These are phyloP conservation scores for Ameiurus melas DNA, from an alignment of 2,113 vertebrate genomes.

Conservation along the genomic window DNA sequence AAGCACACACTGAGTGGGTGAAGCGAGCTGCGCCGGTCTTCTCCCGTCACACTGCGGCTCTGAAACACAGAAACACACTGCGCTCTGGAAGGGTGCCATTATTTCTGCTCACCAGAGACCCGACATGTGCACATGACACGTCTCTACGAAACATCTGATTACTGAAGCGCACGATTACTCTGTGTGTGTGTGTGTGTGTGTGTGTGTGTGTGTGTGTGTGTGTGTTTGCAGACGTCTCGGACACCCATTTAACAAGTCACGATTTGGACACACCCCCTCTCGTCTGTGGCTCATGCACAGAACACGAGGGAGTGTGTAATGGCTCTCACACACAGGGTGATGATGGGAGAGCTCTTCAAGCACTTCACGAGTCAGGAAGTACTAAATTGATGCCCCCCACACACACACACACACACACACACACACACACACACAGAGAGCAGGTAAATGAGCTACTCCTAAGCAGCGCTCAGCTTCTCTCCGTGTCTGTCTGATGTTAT, in stretches of 20 bases:
- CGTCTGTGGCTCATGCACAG: neutral
- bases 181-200: neutral
- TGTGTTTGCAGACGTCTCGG: neutral
- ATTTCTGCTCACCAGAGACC: neutral
- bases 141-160: neutral
- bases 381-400: conserved; percentile 30
- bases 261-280: neutral
- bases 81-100: neutral
- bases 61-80: neutral
- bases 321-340: neutral
- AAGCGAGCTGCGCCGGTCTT: neutral
- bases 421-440: conserved; percentile 4
- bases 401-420: conserved; percentile 11
- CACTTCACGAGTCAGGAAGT: conserved; percentile 5
- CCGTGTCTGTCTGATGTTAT: conserved; percentile 9
- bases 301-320: neutral
- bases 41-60: neutral
- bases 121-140: neutral
- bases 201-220: neutral
- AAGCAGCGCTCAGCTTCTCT: neutral
- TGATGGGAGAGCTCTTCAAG: neutral
- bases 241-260: neutral
- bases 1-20: neutral
- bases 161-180: neutral
- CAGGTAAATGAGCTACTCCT: conserved; percentile 4